phyloP scores from a whole-genome alignment of 2,888 invertebrate species.

The Metellina segmentata region DNA sequence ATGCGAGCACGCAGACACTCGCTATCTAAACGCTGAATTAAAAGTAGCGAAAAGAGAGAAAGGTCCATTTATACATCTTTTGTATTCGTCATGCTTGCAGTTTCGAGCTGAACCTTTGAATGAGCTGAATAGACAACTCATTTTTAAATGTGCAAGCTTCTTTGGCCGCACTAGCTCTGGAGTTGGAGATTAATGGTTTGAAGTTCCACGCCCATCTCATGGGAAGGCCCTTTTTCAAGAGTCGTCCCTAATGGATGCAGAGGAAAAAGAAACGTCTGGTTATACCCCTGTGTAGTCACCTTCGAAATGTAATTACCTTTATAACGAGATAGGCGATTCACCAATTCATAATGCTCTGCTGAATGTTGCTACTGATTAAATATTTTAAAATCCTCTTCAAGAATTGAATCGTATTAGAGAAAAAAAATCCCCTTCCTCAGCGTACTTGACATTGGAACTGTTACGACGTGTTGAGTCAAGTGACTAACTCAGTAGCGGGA shows the following conservation, averaged over 20 bases:
- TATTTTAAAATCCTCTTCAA: not conserved
- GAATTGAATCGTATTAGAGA: too few species aligned
- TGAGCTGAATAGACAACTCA: not conserved
- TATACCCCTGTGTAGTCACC: not conserved
- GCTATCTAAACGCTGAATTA: not conserved
- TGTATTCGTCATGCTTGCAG: slow-evolving; percentile 1
- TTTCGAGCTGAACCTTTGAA: not conserved
- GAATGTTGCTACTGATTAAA: not conserved
- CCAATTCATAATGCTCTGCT: not conserved
- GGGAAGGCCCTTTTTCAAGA: slow-evolving; percentile 1
- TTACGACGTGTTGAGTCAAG: too few species aligned
- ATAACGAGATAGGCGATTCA: slow-evolving; percentile 40
- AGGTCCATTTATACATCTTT: not conserved
- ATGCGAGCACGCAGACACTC: not conserved
- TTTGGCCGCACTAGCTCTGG: not conserved
- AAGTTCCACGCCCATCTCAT: slow-evolving; percentile 30
- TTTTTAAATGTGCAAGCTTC: not conserved
- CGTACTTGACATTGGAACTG: too few species aligned
- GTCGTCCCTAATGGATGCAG: not conserved
- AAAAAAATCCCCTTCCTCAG: too few species aligned
- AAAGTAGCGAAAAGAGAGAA: not conserved
- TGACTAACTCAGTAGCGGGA: too few species aligned
- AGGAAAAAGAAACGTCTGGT: slow-evolving; percentile 33
- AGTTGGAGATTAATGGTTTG: slow-evolving; percentile 17
- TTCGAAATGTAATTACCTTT: slow-evolving; percentile 47